Base-by-base conservation (phyloP, 2,888 invertebrate genomes). In the Trichacis sp. region DNA sequence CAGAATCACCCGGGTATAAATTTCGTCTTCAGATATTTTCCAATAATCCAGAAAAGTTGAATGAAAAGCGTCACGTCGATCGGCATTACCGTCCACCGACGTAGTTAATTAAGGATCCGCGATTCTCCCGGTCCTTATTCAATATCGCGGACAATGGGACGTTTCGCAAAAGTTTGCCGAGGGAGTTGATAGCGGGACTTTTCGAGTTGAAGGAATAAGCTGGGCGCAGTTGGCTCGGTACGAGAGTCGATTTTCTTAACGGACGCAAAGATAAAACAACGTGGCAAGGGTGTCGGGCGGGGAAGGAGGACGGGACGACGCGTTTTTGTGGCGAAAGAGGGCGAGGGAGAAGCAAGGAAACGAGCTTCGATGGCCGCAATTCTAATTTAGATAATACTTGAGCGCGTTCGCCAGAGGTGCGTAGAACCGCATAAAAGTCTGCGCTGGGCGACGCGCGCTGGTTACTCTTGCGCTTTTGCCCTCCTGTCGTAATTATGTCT, bases 341-440 rank as follows among this genome's bases (percentile, higher is more conserved):
- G 9, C 17, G 51, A 19, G 42, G 59, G 59, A 62, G 62, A 50
- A 55, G 52, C 36, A 18, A 49, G 56, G 33, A 64, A 64, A 51
- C 52, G 51, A 53, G 53, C 38, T 59, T 58, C 63, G 65, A 66
- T 58, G 68, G 70, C 62, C 68, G 69, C 70, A 67, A 68, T 71
- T 73, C 70, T 73, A 73, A 76, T 76, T 73, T 74, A 74, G 73
- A 77, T 75, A 72, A 71, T 69, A 72, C 72, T 71, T 64, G 30
- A 59, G 66, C 40, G 36, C 46, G 63, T 60, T 64, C 64, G 29
- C 64, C 48, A 14, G 33, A 33, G 42, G 46, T 43, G 36, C 50
- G 56, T 24, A 54, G 54, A 38, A 42, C 46, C 54, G 40, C 14
- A 50, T 56, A 51, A 68, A 64, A 61, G 54, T 55, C 59, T 51